A percentile compares a stretch with the other conserved stretches of the same genome.
Conservation (phyloP, 2,888 invertebrate genomes). For the Tenthredo scrophulariae region DNA sequence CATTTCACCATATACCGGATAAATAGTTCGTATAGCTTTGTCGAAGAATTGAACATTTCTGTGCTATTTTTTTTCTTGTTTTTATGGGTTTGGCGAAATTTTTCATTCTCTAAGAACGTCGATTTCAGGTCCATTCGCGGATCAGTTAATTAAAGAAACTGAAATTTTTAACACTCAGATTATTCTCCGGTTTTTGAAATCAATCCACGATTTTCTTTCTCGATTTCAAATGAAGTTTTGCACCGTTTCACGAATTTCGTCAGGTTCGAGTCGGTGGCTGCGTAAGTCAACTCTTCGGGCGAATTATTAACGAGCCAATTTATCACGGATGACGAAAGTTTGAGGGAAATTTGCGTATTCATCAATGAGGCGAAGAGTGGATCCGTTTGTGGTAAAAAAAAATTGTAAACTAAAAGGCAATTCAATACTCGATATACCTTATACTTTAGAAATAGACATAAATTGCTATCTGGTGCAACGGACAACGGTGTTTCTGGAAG, state of each 20-base stretch:
- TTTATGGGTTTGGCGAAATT: too few species aligned
- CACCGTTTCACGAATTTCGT: not conserved
- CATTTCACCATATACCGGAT: not conserved
- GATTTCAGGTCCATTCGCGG: not conserved
- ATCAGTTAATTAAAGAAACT: not conserved
- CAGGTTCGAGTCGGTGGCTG: not conserved
- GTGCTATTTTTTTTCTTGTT: not conserved
- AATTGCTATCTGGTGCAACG: not conserved
- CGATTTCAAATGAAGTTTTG: not conserved
- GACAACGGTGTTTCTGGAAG: not conserved
- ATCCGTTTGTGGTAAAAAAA: not conserved
- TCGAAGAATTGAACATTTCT: not conserved
- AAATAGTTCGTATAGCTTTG: not conserved
- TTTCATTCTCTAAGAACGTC: too few species aligned
- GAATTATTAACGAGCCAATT: not conserved
- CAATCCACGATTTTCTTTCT: not conserved
- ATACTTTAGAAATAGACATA: not conserved
- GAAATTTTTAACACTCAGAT: not conserved
- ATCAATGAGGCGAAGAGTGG: not conserved
- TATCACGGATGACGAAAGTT: conserved; percentile 8
- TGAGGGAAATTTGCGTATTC: not conserved
- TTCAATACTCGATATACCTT: not conserved
- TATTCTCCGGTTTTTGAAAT: not conserved
- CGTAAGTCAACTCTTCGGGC: not conserved
- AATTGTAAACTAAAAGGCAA: not conserved